These are phyloP conservation scores for Anarrhichthys ocellatus DNA, from an alignment of 2,113 vertebrate genomes.

Conservation along the genomic window DNA sequence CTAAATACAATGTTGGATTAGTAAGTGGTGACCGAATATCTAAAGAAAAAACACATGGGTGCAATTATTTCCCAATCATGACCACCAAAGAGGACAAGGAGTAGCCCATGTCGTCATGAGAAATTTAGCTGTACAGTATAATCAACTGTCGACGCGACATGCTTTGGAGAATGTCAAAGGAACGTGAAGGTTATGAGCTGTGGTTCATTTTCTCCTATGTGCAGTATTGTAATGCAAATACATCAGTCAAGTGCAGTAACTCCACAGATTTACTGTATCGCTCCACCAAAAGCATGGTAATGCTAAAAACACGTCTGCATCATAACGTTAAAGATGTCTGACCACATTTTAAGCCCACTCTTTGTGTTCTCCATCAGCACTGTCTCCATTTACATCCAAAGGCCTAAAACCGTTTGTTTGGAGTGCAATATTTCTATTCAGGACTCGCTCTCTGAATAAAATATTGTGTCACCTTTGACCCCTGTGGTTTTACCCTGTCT, in stretches of 20 bases:
- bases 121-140: constrained; percentile 44
- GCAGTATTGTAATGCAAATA: constrained; percentile 48
- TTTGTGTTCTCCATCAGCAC: constrained; percentile 54
- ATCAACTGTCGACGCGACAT: constrained; percentile 45
- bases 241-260: constrained; percentile 49
- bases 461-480: constrained; percentile 83
- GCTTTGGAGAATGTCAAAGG: constrained; percentile 60
- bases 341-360: constrained; percentile 61
- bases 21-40: constrained; percentile 41
- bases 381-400: constrained; percentile 69
- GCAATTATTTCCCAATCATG: constrained; percentile 64
- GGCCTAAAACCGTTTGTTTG: constrained; percentile 59
- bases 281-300: constrained; percentile 50
- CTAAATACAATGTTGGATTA: constrained; percentile 60
- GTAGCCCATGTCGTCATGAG: constrained; percentile 65
- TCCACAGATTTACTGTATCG: constrained; percentile 50
- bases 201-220: constrained; percentile 35
- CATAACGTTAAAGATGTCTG: constrained; percentile 18
- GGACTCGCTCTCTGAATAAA: constrained; percentile 85
- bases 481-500: constrained; percentile 84
- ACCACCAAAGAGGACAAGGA: constrained; percentile 60
- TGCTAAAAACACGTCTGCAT: constrained; percentile 46
- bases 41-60: constrained; percentile 67
- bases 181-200: constrained; percentile 47
- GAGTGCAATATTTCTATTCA: constrained; percentile 86